Base-by-base conservation (phyloP, 2,797 vertebrate species). In the Chloroceryle inda region DNA sequence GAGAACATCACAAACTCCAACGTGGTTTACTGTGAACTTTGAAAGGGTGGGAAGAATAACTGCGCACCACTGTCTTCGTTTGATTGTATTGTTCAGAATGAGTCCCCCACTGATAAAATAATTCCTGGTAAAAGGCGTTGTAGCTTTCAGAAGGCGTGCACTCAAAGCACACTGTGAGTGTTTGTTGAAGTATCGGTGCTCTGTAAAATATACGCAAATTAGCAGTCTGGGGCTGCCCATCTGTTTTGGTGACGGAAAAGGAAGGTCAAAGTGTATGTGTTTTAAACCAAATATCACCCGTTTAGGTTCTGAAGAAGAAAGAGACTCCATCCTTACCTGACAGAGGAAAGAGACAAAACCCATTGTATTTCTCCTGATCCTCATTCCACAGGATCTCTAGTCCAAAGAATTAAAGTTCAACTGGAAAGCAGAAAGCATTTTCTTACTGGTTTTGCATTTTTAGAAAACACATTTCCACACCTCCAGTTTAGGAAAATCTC, bases 391-490 rank as follows among this genome's bases (percentile, higher is more conserved):
- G 20, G 5, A 8, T 74, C 29, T 89, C 19, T 55, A 50, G 19
- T 38, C 45, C 63, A 47, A 67, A 86, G 38, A 69, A 11, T 42
- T 77, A 83, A 71, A 68, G 14, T 66, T 61, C 53, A 75, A 2
- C 26, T 61, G 66, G 72, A 91, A 88, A 78, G 45, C 66, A 87
- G 67, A 78, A 88, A 31, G 21, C 14, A 76, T 90, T 94, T 78
- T 14, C 37, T 73, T 86, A 38, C 3, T 29, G 17, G 0, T 76
- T 87, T 74, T 92, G 23, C 33, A 45, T 50, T 85, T 96, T 71
- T 58, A 84, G 62, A 63, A 94, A 67, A 78, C 49, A 75, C n/a
- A 49, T 84, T 74, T 91, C 63, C 84, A 77, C 68, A 80, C 52
- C 19, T 84, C 42, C 47, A 35, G 27, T 61, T 76, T 63, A 75